These are phyloP conservation scores for Platycercus adscitus DNA, from an alignment of 2,113 vertebrate genomes.

Conservation along the genomic window DNA sequence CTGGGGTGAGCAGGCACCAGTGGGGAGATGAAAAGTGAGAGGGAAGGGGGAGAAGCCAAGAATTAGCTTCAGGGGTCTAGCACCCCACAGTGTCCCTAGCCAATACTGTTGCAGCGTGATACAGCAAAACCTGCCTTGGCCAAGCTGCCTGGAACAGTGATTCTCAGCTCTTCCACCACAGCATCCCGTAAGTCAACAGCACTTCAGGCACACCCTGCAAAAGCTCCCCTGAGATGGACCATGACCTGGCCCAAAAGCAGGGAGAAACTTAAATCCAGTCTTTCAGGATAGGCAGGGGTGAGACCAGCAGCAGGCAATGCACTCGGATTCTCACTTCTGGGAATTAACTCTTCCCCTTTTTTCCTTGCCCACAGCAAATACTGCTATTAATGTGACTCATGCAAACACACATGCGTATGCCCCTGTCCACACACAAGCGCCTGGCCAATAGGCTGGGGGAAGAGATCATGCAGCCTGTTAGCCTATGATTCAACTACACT, in stretches of 20 bases:
- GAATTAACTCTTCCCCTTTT: neutral
- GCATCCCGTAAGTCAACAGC: neutral
- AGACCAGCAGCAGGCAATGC: neutral
- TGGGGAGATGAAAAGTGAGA: neutral
- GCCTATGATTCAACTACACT: neutral
- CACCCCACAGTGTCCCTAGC: accelerated
- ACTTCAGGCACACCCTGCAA: neutral
- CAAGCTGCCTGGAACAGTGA: neutral
- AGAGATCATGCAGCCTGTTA: neutral
- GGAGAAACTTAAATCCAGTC: neutral
- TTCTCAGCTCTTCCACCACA: neutral
- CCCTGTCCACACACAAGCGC: neutral
- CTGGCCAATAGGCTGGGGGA: neutral
- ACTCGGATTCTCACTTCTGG: neutral
- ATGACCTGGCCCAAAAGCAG: neutral
- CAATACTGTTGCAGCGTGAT: neutral
- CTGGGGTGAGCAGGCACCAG: accelerated
- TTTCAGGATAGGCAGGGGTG: neutral
- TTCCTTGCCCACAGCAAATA: neutral
- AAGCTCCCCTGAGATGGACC: neutral
- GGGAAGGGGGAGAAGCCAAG: neutral
- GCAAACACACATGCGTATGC: neutral
- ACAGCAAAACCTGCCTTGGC: neutral
- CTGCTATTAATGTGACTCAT: neutral
- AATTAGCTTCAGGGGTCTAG: neutral